Conservation (phyloP, 2,113 vertebrate genomes). For the Pachyramphus minor region DNA sequence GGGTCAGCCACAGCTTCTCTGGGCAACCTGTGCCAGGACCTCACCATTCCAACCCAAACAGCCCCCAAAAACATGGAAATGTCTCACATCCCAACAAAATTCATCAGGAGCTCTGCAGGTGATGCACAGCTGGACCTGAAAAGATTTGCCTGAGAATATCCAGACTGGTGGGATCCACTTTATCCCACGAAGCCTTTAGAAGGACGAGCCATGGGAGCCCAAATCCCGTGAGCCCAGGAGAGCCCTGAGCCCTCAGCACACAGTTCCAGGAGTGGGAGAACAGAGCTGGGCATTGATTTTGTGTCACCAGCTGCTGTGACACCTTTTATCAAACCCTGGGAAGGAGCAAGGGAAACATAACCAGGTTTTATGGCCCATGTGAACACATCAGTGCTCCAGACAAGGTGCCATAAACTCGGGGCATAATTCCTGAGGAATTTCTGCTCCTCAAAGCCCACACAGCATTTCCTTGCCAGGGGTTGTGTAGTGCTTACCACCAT, state of each 20-base stretch:
- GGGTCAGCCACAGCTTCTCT: neutral
- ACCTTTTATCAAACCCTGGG: neutral
- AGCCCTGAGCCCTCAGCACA: neutral
- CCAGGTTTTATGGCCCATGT: fast-evolving
- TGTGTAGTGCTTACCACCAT: neutral
- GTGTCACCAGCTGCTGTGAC: neutral
- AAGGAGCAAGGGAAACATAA: neutral
- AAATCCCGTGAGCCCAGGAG: fast-evolving
- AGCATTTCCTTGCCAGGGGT: neutral
- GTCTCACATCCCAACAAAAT: neutral
- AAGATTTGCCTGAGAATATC: neutral
- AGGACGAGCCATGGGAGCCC: fast-evolving
- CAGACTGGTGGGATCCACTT: neutral
- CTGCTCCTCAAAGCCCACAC: neutral
- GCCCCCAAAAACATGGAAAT: neutral
- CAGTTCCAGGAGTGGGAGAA: neutral
- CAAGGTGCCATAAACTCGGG: neutral
- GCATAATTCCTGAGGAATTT: neutral
- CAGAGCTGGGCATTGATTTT: neutral
- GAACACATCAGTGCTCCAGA: neutral
- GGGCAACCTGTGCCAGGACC: neutral
- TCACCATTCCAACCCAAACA: neutral
- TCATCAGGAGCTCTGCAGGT: neutral
- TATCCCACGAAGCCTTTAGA: neutral
- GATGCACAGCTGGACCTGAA: neutral